Percentiles rank a stretch among this genome's conserved stretches.
These are phyloP conservation scores for Ranitomeya variabilis DNA, from an alignment of 2,113 vertebrate species.

Conservation along the genomic window DNA sequence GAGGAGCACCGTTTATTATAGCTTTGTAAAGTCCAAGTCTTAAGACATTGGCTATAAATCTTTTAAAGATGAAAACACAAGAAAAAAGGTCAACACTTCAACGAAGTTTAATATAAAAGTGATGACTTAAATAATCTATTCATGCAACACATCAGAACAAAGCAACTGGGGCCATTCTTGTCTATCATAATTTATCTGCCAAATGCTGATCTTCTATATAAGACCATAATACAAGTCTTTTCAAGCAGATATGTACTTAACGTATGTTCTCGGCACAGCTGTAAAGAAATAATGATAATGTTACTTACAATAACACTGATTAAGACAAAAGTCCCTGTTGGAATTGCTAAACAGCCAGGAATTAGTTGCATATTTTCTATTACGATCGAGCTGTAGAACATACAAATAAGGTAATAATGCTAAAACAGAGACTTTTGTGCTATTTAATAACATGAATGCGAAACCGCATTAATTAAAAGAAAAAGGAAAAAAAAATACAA, in stretches of 20 bases:
- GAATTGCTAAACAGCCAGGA: constrained; percentile 55
- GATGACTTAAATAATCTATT: too few species aligned
- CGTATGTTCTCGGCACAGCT: constrained; percentile 68
- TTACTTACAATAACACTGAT: constrained; percentile 62
- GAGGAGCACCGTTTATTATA: too few species aligned
- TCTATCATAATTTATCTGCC: not conserved
- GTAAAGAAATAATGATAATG: constrained; percentile 61
- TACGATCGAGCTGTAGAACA: constrained; percentile 63
- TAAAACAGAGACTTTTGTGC: constrained; percentile 66
- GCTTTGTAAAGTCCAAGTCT: too few species aligned
- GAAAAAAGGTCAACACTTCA: too few species aligned
- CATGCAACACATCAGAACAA: too few species aligned
- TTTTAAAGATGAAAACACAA: too few species aligned
- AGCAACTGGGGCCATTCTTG: too few species aligned
- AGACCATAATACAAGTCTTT: constrained; percentile 29
- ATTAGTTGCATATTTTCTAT: constrained; percentile 48
- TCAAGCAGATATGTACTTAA: constrained; percentile 65
- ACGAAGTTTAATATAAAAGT: too few species aligned
- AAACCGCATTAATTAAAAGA: constrained; percentile 70
- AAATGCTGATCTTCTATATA: constrained; percentile 1
- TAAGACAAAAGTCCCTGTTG: constrained; percentile 71
- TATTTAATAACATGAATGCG: constrained; percentile 67
- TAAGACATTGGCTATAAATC: too few species aligned
- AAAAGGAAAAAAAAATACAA: constrained; percentile 62
- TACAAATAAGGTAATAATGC: constrained; percentile 66